These are phyloP conservation scores for Calameuta filiformis DNA, from an alignment of 2,888 invertebrate genomes.

Conservation along the genomic window DNA sequence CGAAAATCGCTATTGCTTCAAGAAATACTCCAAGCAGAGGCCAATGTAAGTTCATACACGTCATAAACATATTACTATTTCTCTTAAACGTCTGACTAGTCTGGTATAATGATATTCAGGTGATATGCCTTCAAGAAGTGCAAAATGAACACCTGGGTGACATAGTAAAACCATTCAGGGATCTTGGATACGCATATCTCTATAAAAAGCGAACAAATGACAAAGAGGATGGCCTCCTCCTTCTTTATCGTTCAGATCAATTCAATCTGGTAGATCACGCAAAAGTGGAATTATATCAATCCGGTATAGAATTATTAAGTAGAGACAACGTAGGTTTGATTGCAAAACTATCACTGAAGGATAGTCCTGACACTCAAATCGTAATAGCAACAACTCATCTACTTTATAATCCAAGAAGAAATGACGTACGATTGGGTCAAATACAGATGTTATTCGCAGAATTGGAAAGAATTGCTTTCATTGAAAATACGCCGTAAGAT, in stretches of 20 bases:
- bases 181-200: constrained; percentile 76
- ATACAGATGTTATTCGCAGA: constrained; percentile 85
- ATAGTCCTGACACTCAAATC: constrained; percentile 69
- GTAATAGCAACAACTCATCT: constrained; percentile 94
- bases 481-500: constrained; percentile 55
- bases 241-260: constrained; percentile 78
- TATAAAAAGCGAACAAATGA: constrained; percentile 87
- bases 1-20: constrained; percentile 71
- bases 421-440: constrained; percentile 92
- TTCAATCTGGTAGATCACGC: constrained; percentile 76
- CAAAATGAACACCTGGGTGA: constrained; percentile 78
- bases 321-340: constrained; percentile 91
- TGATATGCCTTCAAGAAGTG: constrained; percentile 92
- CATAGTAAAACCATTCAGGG: constrained; percentile 70
- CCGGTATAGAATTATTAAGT: constrained; percentile 75
- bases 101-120: constrained; percentile 66
- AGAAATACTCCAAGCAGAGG: constrained; percentile 70
- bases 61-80: constrained; percentile 6
- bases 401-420: constrained; percentile 89
- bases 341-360: constrained; percentile 75
- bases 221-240: constrained; percentile 90
- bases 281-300: constrained; percentile 78
- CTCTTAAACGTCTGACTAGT: not conserved
- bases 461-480: constrained; percentile 81
- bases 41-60: constrained; percentile 69